Conservation (phyloP, 2,797 vertebrate genomes). For the Galaxias olidus region DNA sequence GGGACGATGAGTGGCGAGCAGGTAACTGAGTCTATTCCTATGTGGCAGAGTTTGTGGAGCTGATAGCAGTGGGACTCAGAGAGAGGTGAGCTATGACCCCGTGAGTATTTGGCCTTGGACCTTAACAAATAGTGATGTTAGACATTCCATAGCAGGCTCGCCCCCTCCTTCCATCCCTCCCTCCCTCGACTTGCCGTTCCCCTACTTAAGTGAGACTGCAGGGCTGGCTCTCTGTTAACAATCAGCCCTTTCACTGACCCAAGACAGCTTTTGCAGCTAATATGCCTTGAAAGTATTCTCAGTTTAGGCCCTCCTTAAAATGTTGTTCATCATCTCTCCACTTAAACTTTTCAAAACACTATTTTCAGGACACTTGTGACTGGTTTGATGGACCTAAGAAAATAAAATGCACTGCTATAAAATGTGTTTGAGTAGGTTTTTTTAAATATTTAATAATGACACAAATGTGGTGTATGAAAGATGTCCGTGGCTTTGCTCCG, state of each 20-base stretch:
- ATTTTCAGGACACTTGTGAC: constrained; percentile 13
- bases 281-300: constrained; percentile 48
- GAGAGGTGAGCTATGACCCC: constrained; percentile 56
- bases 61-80: constrained; percentile 32
- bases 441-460: too few relatives aligned
- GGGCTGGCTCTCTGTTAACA: constrained; percentile 62
- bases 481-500: too few relatives aligned
- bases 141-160: constrained; percentile 65
- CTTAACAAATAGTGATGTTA: constrained; percentile 58
- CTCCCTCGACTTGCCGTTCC: constrained; percentile 43
- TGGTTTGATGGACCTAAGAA: too few relatives aligned
- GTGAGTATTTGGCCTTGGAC: constrained; percentile 62
- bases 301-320: constrained; percentile 43
- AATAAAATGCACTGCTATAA: too few relatives aligned
- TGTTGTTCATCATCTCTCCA: constrained; percentile 42
- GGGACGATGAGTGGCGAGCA: background rate
- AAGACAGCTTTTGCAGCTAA: constrained; percentile 43
- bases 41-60: constrained; percentile 5
- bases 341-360: constrained; percentile 55
- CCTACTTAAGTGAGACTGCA: constrained; percentile 39
- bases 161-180: too few relatives aligned
- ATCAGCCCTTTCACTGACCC: constrained; percentile 65
- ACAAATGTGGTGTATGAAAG: too few relatives aligned
- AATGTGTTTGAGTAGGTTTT: too few relatives aligned
- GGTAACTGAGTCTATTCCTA: background rate